Evolutionary conservation across 2,113 vertebrate species (phyloP).

Genomic region (Neogale vison): DNA sequence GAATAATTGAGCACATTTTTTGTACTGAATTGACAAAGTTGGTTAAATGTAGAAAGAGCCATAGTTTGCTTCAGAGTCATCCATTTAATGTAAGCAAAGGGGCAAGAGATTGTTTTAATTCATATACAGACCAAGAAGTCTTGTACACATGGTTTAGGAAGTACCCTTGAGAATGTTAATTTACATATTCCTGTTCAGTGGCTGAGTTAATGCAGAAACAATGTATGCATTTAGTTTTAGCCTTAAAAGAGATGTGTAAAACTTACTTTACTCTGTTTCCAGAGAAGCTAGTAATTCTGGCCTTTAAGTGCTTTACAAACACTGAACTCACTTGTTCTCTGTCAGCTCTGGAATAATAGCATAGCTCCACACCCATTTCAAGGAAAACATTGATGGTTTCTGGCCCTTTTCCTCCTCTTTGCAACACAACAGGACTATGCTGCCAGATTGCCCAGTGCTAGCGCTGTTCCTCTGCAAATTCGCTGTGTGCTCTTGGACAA

Average conservation of each 20-base stretch:
- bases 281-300: constrained; percentile 12
- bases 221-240: neutral
- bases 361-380: neutral
- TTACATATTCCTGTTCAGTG: constrained; percentile 40
- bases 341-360: neutral
- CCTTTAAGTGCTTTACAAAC: neutral
- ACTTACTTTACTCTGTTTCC: neutral
- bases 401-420: neutral
- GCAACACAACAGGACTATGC: neutral
- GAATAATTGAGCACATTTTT: constrained; percentile 44
- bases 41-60: neutral
- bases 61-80: neutral
- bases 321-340: neutral
- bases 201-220: constrained; percentile 28
- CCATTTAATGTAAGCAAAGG: constrained; percentile 9
- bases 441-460: neutral
- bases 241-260: constrained; percentile 24
- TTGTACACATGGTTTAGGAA: neutral
- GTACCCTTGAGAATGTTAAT: neutral
- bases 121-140: neutral
- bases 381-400: neutral
- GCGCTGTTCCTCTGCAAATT: neutral
- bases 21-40: neutral
- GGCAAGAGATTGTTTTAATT: neutral
- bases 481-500: neutral